Conservation (phyloP, 2,797 vertebrate genomes). For the Rhodeus uyekii region DNA sequence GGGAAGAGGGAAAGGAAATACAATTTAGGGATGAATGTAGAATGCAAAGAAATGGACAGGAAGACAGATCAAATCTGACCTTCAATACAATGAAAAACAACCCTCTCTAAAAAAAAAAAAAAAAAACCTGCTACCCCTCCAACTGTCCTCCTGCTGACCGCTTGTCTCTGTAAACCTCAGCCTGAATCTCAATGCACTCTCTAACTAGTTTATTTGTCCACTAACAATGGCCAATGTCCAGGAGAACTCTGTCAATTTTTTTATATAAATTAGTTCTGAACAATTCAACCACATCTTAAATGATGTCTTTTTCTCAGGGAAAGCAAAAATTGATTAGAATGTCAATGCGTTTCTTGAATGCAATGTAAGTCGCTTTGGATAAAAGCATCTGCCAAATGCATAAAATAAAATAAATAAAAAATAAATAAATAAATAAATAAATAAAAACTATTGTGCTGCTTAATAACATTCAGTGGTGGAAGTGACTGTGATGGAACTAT, state of each 20-base stretch:
- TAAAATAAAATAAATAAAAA: too few species aligned
- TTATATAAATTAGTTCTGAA: conserved; percentile 12
- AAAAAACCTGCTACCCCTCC: neutral
- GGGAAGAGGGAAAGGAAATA: neutral
- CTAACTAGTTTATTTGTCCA: conserved; percentile 2
- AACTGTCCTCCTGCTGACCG: conserved; percentile 63
- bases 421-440: too few species aligned
- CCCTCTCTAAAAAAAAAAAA: neutral
- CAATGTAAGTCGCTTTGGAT: too few species aligned
- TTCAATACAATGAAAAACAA: conserved; percentile 19
- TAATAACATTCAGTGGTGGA: too few species aligned
- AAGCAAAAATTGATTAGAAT: too few species aligned
- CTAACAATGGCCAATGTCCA: neutral
- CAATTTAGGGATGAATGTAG: conserved; percentile 6
- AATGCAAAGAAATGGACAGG: conserved; percentile 24
- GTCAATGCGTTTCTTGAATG: too few species aligned
- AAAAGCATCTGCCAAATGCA: too few species aligned
- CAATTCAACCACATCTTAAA: neutral
- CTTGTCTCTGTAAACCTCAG: conserved; percentile 69
- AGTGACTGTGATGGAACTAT: too few species aligned
- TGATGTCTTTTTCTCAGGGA: too few species aligned
- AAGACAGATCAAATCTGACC: conserved; percentile 36
- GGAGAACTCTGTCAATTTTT: neutral
- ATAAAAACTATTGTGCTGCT: too few species aligned
- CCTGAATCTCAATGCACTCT: conserved; percentile 70